A percentile compares a stretch with the other conserved stretches of the same genome.
Conservation (phyloP, 2,113 vertebrate genomes). For the Percina caprodes region DNA sequence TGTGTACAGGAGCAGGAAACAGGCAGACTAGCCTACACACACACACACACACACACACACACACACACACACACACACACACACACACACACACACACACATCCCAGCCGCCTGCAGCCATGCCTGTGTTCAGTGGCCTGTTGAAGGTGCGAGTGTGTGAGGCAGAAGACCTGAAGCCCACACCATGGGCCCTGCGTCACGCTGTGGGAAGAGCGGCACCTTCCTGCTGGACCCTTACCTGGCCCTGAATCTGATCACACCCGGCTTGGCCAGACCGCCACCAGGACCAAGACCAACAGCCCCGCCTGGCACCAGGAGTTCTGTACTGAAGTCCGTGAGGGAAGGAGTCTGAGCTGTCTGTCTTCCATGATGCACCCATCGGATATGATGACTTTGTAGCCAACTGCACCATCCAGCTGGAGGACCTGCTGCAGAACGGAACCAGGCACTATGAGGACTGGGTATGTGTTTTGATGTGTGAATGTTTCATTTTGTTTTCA, state of each 20-base stretch:
- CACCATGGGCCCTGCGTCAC: slow-evolving; percentile 97
- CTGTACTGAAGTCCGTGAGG: slow-evolving; percentile 96
- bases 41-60: neutral
- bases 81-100: slow-evolving; percentile 29
- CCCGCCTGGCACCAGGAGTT: slow-evolving; percentile 99
- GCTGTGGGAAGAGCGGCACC: slow-evolving; percentile 96
- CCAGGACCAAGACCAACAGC: slow-evolving; percentile 97
- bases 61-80: neutral
- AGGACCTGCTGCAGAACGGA: slow-evolving; percentile 98
- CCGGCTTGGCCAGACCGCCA: slow-evolving; percentile 97
- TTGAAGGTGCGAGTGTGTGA: slow-evolving; percentile 98
- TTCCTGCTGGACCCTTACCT: slow-evolving; percentile 98
- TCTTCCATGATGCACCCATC: slow-evolving; percentile 98
- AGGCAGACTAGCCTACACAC: slow-evolving; percentile 53
- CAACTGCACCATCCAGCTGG: slow-evolving; percentile 99
- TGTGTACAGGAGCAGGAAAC: slow-evolving; percentile 69
- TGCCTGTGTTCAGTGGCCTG: slow-evolving; percentile 99
- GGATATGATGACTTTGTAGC: slow-evolving; percentile 99
- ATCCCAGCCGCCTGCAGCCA: slow-evolving; percentile 75
- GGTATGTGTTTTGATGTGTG: slow-evolving; percentile 84
- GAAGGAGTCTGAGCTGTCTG: slow-evolving; percentile 96
- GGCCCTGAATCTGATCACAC: slow-evolving; percentile 97
- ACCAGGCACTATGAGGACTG: slow-evolving; percentile 99
- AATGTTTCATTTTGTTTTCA: neutral
- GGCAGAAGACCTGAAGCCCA: slow-evolving; percentile 98